Evolutionary conservation across 2,113 vertebrate species (phyloP), one percentile per base, ranked within the genome.

Genomic region (Menidia beryllina): DNA sequence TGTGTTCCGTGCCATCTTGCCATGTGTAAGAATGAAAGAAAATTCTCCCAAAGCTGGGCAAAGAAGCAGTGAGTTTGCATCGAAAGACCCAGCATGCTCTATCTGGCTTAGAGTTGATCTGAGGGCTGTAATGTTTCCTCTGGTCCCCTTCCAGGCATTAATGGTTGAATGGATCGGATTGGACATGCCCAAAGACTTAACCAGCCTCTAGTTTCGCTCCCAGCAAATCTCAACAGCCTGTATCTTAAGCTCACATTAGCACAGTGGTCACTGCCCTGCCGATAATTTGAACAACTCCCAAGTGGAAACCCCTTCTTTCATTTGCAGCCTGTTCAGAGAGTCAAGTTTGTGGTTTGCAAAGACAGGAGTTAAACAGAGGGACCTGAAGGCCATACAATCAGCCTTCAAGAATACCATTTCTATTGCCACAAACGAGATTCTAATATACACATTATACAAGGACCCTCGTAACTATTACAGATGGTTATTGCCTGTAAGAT

Each of bases 101-200:
- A 58, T 75, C 39, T 56, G 54, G 63, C 74, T 68, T 56, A 27
- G 55, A 83, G 78, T 68, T 77, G 79, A 79, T 81, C 59, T 71
- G 80, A 87, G 74, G 75, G 67, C 85, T 89, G 75, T 75, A 88
- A 80, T 80, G 85, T 86, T 90, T 92, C 86, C 88, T 86, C 79
- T 53, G 67, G 86, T 84, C 88, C 85, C 59, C 81, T 90, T 84
- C 72, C 26, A 45, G 79, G 88, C 81, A 79, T 89, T 93, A 91
- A 93, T 91, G 89, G 87, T 84, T 91, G 88, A 91, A 92, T 91
- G 90, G 82, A 93, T 91, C 34, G 76, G 86, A 91, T 74, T 79
- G 83, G 92, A 92, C 91, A 87, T 86, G 87, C 83, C 86, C 81
- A 73, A 75, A 87, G 86, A 89, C 77, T 81, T 58, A 69, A 88